Evolutionary conservation across 2,797 vertebrate species (phyloP), one percentile per base, ranked within the genome.

Genomic region (Alectoris magna): DNA sequence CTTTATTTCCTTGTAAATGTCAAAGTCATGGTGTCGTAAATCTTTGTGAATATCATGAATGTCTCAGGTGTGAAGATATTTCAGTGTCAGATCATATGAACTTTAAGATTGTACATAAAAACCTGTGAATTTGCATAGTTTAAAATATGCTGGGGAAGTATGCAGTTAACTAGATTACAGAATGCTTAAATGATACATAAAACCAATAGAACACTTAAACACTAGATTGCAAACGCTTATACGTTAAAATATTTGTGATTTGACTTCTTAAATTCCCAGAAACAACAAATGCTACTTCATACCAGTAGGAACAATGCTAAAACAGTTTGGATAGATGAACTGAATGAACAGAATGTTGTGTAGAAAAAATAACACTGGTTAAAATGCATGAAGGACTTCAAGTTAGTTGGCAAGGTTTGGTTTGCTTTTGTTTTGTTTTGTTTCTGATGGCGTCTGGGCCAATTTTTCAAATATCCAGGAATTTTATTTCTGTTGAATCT

Each of bases 1-100:
- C 71, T 76, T 72, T 82, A 83, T 92, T 93, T 95, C 88, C 90
- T 72, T 94, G 71, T 84, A 92, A 94, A 88, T 76, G 67, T 63
- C 75, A 77, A 74, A 91, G 93, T 84, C 69, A 91, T 91, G 83
- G 69, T 85, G 29, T 93, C 29, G 24, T 91, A 90, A 90, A 68
- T 94, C 90, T 96, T 74, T 75, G 63, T 87, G 93, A 92, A 90
- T 91, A 62, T 67, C 91, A 11, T 83, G 75, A 72, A 51, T 95
- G 19, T 93, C 43, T 63, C 48, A 14, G 84, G 48, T 1, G 0
- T 56, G 70, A 88, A 86, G 51, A 56, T 9, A 10, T 76, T 75
- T 82, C 2, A 1, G 39, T 53, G 43, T 82, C 44, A 38, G 44
- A 64, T 82, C 36, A 31, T 70, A 34, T 2, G 22, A 87, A 71